Evolutionary conservation across 1,140 invertebrate species (phyloP).

Genomic region (Calosoma granatense): DNA sequence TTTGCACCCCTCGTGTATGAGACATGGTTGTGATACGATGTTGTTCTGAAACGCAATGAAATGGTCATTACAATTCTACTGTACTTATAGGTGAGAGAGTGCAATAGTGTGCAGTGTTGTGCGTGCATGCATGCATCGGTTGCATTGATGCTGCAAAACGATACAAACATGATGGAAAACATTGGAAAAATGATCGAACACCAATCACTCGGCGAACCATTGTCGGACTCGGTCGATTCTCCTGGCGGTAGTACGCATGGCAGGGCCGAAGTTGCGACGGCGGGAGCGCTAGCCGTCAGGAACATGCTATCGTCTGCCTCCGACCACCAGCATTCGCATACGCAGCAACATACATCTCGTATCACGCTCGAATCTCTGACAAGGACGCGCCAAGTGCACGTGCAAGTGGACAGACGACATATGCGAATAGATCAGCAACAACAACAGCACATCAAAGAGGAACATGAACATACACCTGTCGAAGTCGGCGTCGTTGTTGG

Average conservation of each 20-base stretch:
- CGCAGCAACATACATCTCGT: constrained; percentile 18
- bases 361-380: background rate
- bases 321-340: constrained; percentile 23
- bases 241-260: constrained; percentile 38
- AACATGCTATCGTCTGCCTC: constrained; percentile 37
- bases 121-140: constrained; percentile 14
- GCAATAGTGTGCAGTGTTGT: constrained; percentile 1
- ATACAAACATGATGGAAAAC: constrained; percentile 44
- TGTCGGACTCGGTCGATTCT: constrained; percentile 45
- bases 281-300: constrained; percentile 38
- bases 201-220: constrained; percentile 47
- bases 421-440: constrained; percentile 11
- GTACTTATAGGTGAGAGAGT: constrained; percentile 9
- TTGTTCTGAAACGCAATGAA: background rate
- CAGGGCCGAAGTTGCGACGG: constrained; percentile 34
- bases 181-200: constrained; percentile 54
- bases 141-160: constrained; percentile 14
- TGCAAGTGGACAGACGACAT: constrained; percentile 15
- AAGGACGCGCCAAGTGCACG: constrained; percentile 12
- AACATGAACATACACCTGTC: constrained; percentile 27
- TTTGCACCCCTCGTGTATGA: background rate
- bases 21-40: constrained; percentile 7
- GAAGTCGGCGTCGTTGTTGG: constrained; percentile 30
- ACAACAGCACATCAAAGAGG: constrained; percentile 12
- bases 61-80: background rate